Conservation (phyloP, 2,888 invertebrate genomes). For the Gnatocerus cornutus region DNA sequence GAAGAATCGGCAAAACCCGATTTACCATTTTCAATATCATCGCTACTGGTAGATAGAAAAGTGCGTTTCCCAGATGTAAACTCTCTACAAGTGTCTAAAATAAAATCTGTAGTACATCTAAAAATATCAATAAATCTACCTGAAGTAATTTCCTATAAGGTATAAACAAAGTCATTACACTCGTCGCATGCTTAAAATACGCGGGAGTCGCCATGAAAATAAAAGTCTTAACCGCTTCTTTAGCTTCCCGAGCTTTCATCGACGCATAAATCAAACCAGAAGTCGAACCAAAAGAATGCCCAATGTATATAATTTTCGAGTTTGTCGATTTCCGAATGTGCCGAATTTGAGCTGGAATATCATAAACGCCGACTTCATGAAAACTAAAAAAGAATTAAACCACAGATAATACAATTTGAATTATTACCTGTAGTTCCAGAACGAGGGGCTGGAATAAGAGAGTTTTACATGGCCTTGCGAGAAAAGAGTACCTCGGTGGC, state of each 20-base stretch:
- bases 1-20: neutral
- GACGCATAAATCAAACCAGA: neutral
- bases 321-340: slow-evolving; percentile 9
- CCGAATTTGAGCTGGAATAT: slow-evolving; percentile 39
- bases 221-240: neutral
- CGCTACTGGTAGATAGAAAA: too few species aligned
- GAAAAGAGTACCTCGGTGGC: slow-evolving; percentile 30
- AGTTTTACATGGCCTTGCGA: neutral
- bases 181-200: neutral
- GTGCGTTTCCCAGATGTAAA: too few species aligned
- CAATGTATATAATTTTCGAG: slow-evolving; percentile 27
- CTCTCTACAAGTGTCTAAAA: too few species aligned
- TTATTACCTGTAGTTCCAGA: slow-evolving; percentile 11
- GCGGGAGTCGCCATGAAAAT: neutral
- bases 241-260: neutral
- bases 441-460: neutral
- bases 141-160: neutral
- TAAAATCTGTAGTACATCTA: too few species aligned
- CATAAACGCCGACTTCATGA: slow-evolving; percentile 50
- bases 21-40: too few species aligned
- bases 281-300: slow-evolving; percentile 45
- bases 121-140: too few species aligned
- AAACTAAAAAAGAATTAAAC: slow-evolving; percentile 49
- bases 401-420: too few species aligned
- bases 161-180: neutral